Evolutionary conservation across 2,113 vertebrate species (phyloP), one percentile per base, ranked within the genome.

Genomic region (Probosciger aterrimus): DNA sequence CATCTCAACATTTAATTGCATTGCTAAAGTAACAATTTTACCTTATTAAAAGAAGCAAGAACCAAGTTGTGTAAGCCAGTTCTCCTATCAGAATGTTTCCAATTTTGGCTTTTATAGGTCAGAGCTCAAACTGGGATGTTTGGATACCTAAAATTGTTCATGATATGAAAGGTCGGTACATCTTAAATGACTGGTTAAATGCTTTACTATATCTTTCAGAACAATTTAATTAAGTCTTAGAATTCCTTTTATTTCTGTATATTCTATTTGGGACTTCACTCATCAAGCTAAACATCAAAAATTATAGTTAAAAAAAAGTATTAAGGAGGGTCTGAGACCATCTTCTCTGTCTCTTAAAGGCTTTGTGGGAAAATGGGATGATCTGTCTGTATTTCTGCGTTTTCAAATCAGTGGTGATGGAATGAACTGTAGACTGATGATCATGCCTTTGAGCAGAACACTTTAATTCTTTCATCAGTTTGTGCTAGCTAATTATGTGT

Each of bases 401-500:
- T 95, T 94, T 89, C 65, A 94, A 93, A 86, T 95, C 47, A 90
- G 17, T n/a, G 3, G 6, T 86, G 63, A 73, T 94, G 25, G 78
- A 96, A 53, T 88, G 65, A 96, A 91, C 71, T 91, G 39, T 27
- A 88, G 71, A 92, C 65, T 86, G 94, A 97, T 93, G 82, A 96
- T 83, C 39, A 68, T 78, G 69, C 88, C 83, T 96, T 96, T 94
- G 82, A 94, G 70, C 53, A 96, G 90, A 95, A 92, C 50, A 55
- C 63, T 93, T 88, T 95, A 91, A 94, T 96, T 93, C 46, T 97
- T 94, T 97, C 86, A 93, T 89, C 78, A 92, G 68, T 97, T 96
- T 95, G 14, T 94, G 94, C 85, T 67, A 67, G 92, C 25, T 98
- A 98, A 97, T 97, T 97, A 93, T 91, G 67, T 93, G 86, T 88